phyloP scores from a whole-genome alignment of 2,888 invertebrate genomes.

The Hemaris fuciformis region DNA sequence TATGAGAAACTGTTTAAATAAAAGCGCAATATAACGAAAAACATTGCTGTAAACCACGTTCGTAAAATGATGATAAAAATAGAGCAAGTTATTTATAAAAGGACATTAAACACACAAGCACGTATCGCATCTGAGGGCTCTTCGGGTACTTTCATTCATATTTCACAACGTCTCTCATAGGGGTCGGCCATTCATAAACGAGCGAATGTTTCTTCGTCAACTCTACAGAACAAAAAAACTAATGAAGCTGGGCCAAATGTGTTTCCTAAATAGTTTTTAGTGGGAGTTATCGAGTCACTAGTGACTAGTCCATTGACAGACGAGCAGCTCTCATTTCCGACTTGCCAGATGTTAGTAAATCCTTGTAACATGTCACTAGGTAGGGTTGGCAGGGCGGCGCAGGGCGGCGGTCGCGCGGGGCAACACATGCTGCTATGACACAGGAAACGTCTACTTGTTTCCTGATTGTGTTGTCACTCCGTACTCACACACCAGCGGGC shows the following conservation, averaged over 20 bases:
- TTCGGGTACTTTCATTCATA: conserved; percentile 44
- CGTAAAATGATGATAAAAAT: background rate
- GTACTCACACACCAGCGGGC: background rate
- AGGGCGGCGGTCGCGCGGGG: background rate
- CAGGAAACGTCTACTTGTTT: conserved; percentile 58
- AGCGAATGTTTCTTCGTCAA: conserved; percentile 37
- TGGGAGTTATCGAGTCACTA: conserved; percentile 30
- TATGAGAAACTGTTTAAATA: background rate
- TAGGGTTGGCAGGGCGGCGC: background rate
- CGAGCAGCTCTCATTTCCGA: conserved; percentile 51
- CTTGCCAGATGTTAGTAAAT: conserved; percentile 52
- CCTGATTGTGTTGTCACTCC: conserved; percentile 48
- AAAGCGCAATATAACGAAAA: background rate
- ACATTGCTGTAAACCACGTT: background rate
- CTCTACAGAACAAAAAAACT: conserved; percentile 46
- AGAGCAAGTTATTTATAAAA: background rate
- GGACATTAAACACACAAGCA: background rate
- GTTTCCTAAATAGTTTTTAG: conserved; percentile 41
- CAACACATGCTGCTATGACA: conserved; percentile 41
- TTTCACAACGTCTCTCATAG: conserved; percentile 51
- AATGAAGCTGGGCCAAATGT: conserved; percentile 54
- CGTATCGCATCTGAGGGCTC: background rate
- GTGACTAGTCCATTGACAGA: conserved; percentile 43
- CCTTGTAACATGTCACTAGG: conserved; percentile 31
- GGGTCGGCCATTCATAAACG: conserved; percentile 57